Percentiles rank a stretch among this genome's conserved stretches.
Evolutionary conservation across 2,113 vertebrate genomes (phyloP).

Genomic region (Ochotona princeps): DNA sequence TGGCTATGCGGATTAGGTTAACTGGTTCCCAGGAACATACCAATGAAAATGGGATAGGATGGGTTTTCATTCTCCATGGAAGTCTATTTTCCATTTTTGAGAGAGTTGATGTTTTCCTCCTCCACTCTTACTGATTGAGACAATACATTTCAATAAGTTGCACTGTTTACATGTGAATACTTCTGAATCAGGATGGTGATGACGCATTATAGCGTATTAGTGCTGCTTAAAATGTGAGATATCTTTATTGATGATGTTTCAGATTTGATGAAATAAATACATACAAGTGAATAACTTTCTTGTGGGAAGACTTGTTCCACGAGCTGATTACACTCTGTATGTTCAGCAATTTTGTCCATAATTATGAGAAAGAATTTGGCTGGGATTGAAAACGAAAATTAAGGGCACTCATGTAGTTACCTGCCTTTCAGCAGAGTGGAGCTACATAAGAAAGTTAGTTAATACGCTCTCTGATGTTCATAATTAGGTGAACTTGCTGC

Average conservation of each 20-base stretch:
- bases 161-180: neutral
- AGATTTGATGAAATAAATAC: neutral
- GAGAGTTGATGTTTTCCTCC: neutral
- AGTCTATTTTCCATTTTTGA: neutral
- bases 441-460: neutral
- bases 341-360: neutral
- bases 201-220: neutral
- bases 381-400: neutral
- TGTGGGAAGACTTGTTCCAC: neutral
- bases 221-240: neutral
- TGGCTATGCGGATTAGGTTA: neutral
- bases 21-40: rapidly evolving
- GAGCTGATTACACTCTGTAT: neutral
- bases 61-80: rapidly evolving
- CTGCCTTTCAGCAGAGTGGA: neutral
- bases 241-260: neutral
- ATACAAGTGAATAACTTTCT: neutral
- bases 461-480: neutral
- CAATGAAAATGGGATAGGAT: no score
- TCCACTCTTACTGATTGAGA: neutral
- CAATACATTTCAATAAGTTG: neutral
- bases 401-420: neutral
- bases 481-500: neutral
- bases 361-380: neutral
- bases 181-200: neutral